Evolutionary conservation across 2,797 vertebrate species (phyloP).

Genomic region (Sparus aurata): DNA sequence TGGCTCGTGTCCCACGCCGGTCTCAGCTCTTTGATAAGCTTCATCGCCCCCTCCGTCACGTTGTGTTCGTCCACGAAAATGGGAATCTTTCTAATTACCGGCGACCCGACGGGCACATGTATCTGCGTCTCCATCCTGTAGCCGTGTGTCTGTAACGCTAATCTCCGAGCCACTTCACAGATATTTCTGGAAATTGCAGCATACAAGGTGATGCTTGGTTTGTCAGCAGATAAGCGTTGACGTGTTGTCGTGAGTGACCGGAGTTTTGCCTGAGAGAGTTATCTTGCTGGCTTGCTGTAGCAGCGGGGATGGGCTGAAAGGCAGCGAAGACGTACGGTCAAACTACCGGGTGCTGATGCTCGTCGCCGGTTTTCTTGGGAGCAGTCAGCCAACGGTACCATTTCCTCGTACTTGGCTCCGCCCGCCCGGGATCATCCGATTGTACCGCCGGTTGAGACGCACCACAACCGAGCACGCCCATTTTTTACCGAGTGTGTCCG

Average conservation of each 20-base stretch:
- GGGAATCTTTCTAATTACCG: slow-evolving; percentile 84
- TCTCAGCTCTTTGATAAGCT: slow-evolving; percentile 92
- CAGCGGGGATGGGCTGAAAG: background rate
- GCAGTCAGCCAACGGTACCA: slow-evolving; percentile 52
- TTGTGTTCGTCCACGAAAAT: slow-evolving; percentile 90
- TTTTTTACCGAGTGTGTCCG: slow-evolving; percentile 52
- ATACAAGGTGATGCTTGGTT: slow-evolving; percentile 43
- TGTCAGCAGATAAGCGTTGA: background rate
- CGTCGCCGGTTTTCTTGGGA: slow-evolving; percentile 69
- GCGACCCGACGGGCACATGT: slow-evolving; percentile 86
- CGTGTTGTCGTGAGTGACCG: background rate
- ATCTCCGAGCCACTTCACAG: slow-evolving; percentile 57
- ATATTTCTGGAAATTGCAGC: slow-evolving; percentile 32
- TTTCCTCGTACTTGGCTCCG: slow-evolving; percentile 82
- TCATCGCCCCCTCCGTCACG: slow-evolving; percentile 90
- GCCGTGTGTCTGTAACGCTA: slow-evolving; percentile 35
- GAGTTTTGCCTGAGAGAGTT: background rate
- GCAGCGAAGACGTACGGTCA: slow-evolving; percentile 11
- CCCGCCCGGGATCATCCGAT: slow-evolving; percentile 86
- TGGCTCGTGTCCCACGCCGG: slow-evolving; percentile 88
- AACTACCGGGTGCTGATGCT: slow-evolving; percentile 54
- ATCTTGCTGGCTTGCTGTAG: background rate
- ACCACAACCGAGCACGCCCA: slow-evolving; percentile 61
- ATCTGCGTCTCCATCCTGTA: slow-evolving; percentile 88
- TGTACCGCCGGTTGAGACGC: slow-evolving; percentile 60